Percentiles rank a stretch among this genome's conserved stretches.
phyloP scores from a whole-genome alignment of 2,888 invertebrate genomes.

The Argynnis bischoffii region DNA sequence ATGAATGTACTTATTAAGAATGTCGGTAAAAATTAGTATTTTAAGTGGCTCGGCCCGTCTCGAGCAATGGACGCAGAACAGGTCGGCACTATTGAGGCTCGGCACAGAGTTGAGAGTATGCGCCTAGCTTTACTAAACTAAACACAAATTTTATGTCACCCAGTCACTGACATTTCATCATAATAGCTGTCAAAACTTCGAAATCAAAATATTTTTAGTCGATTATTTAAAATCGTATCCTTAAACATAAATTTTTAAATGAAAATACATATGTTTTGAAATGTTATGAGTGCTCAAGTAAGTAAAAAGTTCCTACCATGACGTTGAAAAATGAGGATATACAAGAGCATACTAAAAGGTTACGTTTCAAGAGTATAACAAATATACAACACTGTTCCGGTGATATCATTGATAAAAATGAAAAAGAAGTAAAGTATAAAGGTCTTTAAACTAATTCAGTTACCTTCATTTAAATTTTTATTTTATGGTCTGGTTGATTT shows the following conservation, averaged over 20 bases:
- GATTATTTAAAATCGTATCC: neutral
- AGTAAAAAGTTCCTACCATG: conserved; percentile 47
- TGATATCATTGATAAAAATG: conserved; percentile 62
- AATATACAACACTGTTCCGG: conserved; percentile 63
- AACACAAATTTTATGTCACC: neutral
- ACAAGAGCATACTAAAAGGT: conserved; percentile 71
- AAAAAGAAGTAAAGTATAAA: conserved; percentile 63
- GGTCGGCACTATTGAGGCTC: no score
- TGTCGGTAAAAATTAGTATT: no score
- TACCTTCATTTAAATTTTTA: neutral
- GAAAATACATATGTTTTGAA: conserved; percentile 14
- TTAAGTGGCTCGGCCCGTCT: no score
- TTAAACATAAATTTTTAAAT: conserved; percentile 5
- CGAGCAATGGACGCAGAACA: no score
- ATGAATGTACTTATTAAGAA: no score
- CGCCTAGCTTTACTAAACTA: neutral
- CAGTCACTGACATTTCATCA: conserved; percentile 13
- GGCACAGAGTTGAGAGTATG: neutral
- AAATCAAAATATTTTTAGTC: conserved; percentile 15
- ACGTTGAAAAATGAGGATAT: conserved; percentile 67
- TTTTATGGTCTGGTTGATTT: neutral
- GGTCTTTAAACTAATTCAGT: conserved; percentile 44
- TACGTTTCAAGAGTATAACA: conserved; percentile 70
- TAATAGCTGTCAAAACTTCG: conserved; percentile 13
- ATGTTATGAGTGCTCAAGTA: conserved; percentile 35